These are phyloP conservation scores for Betta splendens DNA, from an alignment of 2,797 vertebrate genomes.

Conservation along the genomic window DNA sequence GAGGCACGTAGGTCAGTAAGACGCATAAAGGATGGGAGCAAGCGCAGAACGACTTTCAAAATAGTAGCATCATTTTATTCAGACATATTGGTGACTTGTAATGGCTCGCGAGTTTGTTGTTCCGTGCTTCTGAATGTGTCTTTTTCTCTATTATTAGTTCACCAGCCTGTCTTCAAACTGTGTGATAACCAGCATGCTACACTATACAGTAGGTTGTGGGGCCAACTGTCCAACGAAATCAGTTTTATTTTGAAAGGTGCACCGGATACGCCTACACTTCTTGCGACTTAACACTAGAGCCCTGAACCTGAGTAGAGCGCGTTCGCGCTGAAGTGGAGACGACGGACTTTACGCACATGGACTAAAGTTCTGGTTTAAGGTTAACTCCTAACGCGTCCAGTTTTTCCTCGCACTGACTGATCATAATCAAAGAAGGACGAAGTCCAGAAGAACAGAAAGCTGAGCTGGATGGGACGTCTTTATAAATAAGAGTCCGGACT, in stretches of 20 bases:
- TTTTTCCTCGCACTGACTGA: not conserved
- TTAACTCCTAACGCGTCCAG: constrained; percentile 7
- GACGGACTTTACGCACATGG: constrained; percentile 26
- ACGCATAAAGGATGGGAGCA: constrained; percentile 28
- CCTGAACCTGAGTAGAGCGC: constrained; percentile 15
- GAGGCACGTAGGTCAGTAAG: constrained; percentile 12
- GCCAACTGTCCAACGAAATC: too few species aligned
- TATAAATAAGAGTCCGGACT: constrained; percentile 15
- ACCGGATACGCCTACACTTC: not conserved
- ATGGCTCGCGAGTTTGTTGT: not conserved
- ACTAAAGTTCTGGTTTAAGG: constrained; percentile 19
- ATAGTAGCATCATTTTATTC: constrained; percentile 25
- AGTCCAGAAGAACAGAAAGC: constrained; percentile 26
- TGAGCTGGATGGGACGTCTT: constrained; percentile 11
- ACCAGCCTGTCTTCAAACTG: too few species aligned
- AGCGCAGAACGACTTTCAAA: constrained; percentile 35
- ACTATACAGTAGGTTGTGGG: too few species aligned
- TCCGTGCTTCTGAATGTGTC: too few species aligned
- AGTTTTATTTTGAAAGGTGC: constrained; percentile 58
- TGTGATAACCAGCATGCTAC: too few species aligned
- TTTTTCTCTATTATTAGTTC: too few species aligned
- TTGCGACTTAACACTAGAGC: not conserved
- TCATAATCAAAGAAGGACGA: constrained; percentile 21
- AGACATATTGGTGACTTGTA: not conserved
- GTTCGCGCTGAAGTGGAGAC: constrained; percentile 22